A percentile compares a stretch with the other conserved stretches of the same genome.
Conservation (phyloP, 2,797 vertebrate species). For the Atherinosoma microstoma region DNA sequence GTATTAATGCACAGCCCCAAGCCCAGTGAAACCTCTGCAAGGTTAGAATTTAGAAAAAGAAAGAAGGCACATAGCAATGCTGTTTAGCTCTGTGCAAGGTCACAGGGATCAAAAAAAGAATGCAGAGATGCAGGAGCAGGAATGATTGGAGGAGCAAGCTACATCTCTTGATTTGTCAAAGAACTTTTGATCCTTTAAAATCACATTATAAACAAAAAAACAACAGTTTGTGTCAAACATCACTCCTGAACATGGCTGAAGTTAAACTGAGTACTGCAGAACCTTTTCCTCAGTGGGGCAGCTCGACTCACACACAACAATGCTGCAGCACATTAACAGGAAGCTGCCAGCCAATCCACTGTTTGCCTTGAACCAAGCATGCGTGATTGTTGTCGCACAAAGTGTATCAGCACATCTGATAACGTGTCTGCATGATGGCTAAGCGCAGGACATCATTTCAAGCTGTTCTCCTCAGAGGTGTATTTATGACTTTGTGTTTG, state of each 20-base stretch:
- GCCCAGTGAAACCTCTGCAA: conserved; percentile 57
- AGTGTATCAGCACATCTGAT: conserved; percentile 66
- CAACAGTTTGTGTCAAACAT: conserved; percentile 8
- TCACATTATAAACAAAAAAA: conserved; percentile 19
- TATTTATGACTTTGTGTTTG: conserved; percentile 39
- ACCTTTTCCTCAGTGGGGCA: conserved; percentile 13
- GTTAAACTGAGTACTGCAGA: conserved; percentile 8
- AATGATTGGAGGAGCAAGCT: conserved; percentile 10
- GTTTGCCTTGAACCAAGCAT: conserved; percentile 64
- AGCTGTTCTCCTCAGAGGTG: conserved; percentile 32
- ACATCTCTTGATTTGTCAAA: conserved; percentile 26
- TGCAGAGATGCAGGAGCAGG: conserved; percentile 18
- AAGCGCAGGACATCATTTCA: conserved; percentile 45
- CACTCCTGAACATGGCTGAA: conserved; percentile 9
- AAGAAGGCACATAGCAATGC: conserved; percentile 36
- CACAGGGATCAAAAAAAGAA: conserved; percentile 31
- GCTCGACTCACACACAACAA: conserved; percentile 57
- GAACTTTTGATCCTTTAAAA: conserved; percentile 12
- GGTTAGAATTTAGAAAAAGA: conserved; percentile 65
- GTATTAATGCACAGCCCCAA: conserved; percentile 71
- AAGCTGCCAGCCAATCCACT: conserved; percentile 54
- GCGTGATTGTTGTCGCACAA: conserved; percentile 66
- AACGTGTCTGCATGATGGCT: conserved; percentile 53
- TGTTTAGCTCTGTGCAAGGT: conserved; percentile 56
- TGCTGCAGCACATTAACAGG: conserved; percentile 73